Percentiles rank a stretch among this genome's conserved stretches.
Conservation (phyloP, 2,888 invertebrate species). For the Drosophila barbarae region DNA sequence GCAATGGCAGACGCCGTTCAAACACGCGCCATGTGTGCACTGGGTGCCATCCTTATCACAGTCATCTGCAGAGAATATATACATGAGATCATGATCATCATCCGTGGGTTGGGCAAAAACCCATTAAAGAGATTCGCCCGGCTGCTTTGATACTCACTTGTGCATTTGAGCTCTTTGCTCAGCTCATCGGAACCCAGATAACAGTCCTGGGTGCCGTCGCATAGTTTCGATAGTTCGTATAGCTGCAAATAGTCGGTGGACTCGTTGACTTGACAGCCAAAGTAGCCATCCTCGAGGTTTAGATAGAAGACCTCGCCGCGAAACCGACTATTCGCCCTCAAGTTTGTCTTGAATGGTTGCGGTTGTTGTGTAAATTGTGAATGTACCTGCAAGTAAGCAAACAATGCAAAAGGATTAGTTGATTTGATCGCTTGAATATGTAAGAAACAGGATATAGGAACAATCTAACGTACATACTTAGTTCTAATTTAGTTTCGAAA, state of each 20-base stretch:
- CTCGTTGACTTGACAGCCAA: slow-evolving; percentile 98
- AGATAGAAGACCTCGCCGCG: slow-evolving; percentile 97
- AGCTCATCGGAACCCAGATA: slow-evolving; percentile 95
- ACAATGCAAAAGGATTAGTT: slow-evolving; percentile 9
- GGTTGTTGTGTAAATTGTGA: slow-evolving; percentile 82
- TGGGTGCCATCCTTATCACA: slow-evolving; percentile 94
- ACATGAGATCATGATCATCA: background rate
- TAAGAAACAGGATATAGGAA: too few species aligned
- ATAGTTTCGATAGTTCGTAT: slow-evolving; percentile 95
- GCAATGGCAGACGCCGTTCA: slow-evolving; percentile 96
- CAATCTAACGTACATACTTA: too few species aligned
- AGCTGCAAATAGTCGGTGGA: slow-evolving; percentile 96
- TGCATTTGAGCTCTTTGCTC: slow-evolving; percentile 93
- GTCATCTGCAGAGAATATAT: slow-evolving; percentile 84
- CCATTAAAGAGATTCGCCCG: slow-evolving; percentile 23
- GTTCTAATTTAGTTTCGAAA: background rate
- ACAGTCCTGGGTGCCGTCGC: slow-evolving; percentile 94
- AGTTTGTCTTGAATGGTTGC: slow-evolving; percentile 84
- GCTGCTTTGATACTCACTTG: slow-evolving; percentile 84
- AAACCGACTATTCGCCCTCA: slow-evolving; percentile 81
- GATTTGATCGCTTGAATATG: background rate
- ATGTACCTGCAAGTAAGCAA: slow-evolving; percentile 76
- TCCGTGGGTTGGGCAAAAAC: slow-evolving; percentile 1
- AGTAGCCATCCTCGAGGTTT: slow-evolving; percentile 97
- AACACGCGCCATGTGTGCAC: slow-evolving; percentile 95